phyloP scores from a whole-genome alignment of 2,888 invertebrate genomes.

The Chelonus formosanus region DNA sequence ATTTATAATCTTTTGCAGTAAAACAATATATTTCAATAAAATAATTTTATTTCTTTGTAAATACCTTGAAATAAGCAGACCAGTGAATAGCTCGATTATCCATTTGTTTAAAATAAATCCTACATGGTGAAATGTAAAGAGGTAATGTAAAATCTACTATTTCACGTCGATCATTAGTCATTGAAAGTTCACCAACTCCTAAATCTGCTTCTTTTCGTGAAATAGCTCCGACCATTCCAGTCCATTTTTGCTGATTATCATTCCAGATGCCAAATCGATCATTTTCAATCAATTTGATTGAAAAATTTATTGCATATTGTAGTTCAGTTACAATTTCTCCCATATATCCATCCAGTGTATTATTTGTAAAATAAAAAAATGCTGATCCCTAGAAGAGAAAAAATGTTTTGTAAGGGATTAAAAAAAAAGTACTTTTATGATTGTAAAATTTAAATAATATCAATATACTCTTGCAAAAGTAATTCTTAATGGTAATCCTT shows the following conservation, averaged over 20 bases:
- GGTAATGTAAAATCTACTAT: slow-evolving; percentile 54
- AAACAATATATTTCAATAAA: neutral
- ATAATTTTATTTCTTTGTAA: slow-evolving; percentile 8
- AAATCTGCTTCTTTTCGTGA: slow-evolving; percentile 45
- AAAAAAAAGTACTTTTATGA: too few species aligned
- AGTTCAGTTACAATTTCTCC: too few species aligned
- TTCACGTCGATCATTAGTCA: slow-evolving; percentile 45
- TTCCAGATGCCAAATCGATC: slow-evolving; percentile 45
- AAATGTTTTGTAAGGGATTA: too few species aligned
- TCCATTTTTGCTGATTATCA: slow-evolving; percentile 43
- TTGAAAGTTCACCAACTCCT: slow-evolving; percentile 49
- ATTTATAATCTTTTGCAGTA: too few species aligned
- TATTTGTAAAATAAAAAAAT: too few species aligned
- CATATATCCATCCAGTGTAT: too few species aligned
- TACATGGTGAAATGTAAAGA: slow-evolving; percentile 43
- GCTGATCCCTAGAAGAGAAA: too few species aligned
- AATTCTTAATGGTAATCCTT: too few species aligned
- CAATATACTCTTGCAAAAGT: too few species aligned
- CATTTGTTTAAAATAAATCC: slow-evolving; percentile 48
- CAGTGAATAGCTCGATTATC: slow-evolving; percentile 44
- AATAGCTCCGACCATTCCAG: slow-evolving; percentile 50
- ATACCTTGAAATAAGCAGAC: slow-evolving; percentile 53
- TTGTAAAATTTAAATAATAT: too few species aligned
- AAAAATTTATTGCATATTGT: too few species aligned
- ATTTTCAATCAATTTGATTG: too few species aligned